These are phyloP conservation scores for Semaprochilodus insignis DNA, from an alignment of 2,797 vertebrate species.

Conservation along the genomic window DNA sequence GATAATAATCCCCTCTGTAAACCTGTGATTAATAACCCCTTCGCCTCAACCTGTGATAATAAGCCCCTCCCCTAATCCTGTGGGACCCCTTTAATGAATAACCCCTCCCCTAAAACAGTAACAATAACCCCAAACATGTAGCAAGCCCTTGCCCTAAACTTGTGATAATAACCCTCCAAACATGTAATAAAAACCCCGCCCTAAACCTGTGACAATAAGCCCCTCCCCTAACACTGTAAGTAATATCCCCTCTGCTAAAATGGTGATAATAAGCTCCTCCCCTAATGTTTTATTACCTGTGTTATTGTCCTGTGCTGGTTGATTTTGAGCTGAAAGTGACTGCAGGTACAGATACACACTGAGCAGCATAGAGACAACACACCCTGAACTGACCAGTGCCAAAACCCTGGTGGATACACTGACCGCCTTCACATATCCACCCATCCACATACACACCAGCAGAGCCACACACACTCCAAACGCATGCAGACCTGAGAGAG, in stretches of 20 bases:
- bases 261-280: not conserved
- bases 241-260: not conserved
- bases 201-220: not conserved
- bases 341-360: slow-evolving; percentile 42
- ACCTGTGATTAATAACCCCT: no score
- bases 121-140: no score
- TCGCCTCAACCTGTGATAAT: no score
- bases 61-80: no score
- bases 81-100: no score
- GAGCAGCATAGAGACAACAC: slow-evolving; percentile 41
- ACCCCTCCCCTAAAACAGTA: no score
- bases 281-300: slow-evolving; percentile 29
- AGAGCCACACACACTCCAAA: slow-evolving; percentile 40
- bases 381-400: slow-evolving; percentile 46
- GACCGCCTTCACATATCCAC: slow-evolving; percentile 34
- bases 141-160: no score
- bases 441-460: slow-evolving; percentile 44
- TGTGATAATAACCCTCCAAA: not conserved
- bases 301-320: slow-evolving; percentile 35
- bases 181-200: not conserved
- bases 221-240: no score
- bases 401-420: slow-evolving; percentile 33
- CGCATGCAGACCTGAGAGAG: slow-evolving; percentile 53
- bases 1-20: no score
- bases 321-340: not conserved